phyloP scores from a whole-genome alignment of 2,888 invertebrate genomes.

The Lumbricus terrestris region DNA sequence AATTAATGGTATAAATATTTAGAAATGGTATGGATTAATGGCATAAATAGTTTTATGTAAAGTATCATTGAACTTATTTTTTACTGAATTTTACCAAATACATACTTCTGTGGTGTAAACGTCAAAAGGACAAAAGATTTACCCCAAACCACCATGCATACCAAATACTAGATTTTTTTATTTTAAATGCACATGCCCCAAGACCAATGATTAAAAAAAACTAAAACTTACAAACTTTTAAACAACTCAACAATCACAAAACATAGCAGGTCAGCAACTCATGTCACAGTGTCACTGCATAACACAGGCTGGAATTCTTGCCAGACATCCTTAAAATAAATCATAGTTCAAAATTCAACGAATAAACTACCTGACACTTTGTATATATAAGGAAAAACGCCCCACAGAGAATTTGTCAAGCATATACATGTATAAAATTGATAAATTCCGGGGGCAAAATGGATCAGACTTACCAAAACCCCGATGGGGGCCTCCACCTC shows the following conservation, averaged over 20 bases:
- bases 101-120: background rate
- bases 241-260: background rate
- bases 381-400: too few relatives aligned
- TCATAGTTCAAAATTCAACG: background rate
- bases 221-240: background rate
- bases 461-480: constrained; percentile 18
- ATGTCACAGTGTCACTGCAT: too few relatives aligned
- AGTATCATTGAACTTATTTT: background rate
- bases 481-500: constrained; percentile 9
- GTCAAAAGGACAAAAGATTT: background rate
- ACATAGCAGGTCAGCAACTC: background rate
- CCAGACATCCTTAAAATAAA: background rate
- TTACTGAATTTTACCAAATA: background rate
- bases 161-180: background rate
- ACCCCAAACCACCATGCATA: background rate
- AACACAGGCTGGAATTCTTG: background rate
- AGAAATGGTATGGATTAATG: too few relatives aligned
- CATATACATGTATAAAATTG: background rate
- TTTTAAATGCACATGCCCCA: background rate
- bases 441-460: background rate
- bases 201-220: background rate
- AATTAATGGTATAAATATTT: too few relatives aligned
- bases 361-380: background rate
- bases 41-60: background rate
- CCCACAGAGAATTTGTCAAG: background rate